These are phyloP conservation scores for Ceratina japonica DNA, from an alignment of 1,140 invertebrate species.

Conservation along the genomic window DNA sequence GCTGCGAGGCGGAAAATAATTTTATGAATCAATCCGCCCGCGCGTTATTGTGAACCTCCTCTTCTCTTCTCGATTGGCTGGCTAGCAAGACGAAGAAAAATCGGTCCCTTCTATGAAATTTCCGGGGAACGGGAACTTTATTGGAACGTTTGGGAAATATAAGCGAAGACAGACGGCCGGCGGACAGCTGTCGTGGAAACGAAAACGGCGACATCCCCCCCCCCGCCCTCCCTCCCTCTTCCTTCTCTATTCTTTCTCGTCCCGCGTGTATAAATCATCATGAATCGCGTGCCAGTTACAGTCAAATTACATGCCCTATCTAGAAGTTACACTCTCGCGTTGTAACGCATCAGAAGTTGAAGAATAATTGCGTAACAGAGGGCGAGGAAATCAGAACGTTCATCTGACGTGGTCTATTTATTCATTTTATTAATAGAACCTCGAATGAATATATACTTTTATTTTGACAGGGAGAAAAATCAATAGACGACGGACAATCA, in stretches of 20 bases:
- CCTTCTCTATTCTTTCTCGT: too few species aligned
- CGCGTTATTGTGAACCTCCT: conserved; percentile 18
- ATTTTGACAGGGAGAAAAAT: too few species aligned
- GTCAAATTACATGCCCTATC: too few species aligned
- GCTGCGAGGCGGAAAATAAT: conserved; percentile 4
- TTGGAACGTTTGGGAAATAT: conserved; percentile 44
- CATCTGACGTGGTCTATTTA: too few species aligned
- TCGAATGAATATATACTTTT: too few species aligned
- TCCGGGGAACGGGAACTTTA: neutral
- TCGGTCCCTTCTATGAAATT: conserved; percentile 23
- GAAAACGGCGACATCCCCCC: conserved; percentile 5
- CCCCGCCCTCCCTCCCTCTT: too few species aligned
- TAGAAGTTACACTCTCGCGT: neutral
- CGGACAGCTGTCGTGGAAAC: conserved; percentile 30
- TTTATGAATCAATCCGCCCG: conserved; percentile 13
- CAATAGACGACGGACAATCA: too few species aligned
- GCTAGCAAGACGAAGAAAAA: conserved; percentile 3
- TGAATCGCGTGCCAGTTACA: too few species aligned
- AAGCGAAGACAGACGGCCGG: conserved; percentile 44
- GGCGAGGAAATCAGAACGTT: too few species aligned
- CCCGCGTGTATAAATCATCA: too few species aligned
- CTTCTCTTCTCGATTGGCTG: neutral
- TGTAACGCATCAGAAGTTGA: neutral
- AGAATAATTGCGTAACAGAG: too few species aligned
- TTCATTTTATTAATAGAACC: too few species aligned